phyloP scores from a whole-genome alignment of 2,888 invertebrate species.

The Hesperia comma region DNA sequence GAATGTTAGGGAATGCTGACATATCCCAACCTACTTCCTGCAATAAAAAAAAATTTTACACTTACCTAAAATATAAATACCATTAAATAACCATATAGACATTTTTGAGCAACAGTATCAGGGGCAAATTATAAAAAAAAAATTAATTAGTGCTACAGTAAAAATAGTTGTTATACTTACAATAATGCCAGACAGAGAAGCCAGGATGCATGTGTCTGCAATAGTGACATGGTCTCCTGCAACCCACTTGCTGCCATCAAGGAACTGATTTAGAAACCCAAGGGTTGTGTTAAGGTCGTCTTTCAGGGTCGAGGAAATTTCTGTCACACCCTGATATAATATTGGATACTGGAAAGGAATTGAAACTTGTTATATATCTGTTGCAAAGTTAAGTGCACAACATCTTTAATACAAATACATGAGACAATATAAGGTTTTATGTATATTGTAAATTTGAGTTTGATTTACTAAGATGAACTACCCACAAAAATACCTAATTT shows the following conservation, averaged over 20 bases:
- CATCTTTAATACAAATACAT: too few relatives aligned
- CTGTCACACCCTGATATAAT: constrained; percentile 82
- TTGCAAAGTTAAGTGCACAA: too few relatives aligned
- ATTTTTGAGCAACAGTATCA: too few relatives aligned
- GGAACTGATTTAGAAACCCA: constrained; percentile 84
- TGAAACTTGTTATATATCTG: background rate
- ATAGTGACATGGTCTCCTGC: constrained; percentile 85
- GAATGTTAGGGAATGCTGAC: constrained; percentile 81
- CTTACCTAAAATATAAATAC: background rate
- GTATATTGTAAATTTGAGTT: too few relatives aligned
- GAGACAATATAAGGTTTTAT: too few relatives aligned
- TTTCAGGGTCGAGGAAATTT: constrained; percentile 79
- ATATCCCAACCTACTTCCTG: constrained; percentile 85
- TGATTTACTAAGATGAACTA: too few relatives aligned
- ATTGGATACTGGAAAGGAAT: constrained; percentile 83
- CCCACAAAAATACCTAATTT: too few relatives aligned
- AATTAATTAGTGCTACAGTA: too few relatives aligned
- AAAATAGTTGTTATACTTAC: constrained; percentile 64
- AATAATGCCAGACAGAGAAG: constrained; percentile 82
- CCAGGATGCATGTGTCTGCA: constrained; percentile 85
- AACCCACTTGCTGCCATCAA: constrained; percentile 84
- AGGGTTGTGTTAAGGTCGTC: constrained; percentile 83
- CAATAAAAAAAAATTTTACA: constrained; percentile 43
- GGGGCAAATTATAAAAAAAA: too few relatives aligned
- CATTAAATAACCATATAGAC: too few relatives aligned